These are phyloP conservation scores for Beroe ovata DNA, from an alignment of 37 sponge, comb jelly and placozoan species.

Conservation along the genomic window DNA sequence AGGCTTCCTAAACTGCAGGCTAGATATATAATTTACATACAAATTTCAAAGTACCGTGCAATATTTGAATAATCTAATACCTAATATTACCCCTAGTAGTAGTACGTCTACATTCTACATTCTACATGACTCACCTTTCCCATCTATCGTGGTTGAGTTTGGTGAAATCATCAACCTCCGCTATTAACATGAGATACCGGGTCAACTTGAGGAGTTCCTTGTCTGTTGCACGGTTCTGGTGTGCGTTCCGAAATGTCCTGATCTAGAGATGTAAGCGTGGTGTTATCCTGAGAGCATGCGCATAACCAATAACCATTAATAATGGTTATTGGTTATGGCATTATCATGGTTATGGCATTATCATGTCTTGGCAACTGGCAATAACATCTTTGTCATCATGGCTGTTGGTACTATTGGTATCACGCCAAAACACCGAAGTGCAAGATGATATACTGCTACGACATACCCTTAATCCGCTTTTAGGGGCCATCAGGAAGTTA, in stretches of 20 bases:
- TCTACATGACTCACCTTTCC: slow-evolving; percentile 69
- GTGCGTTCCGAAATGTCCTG: slow-evolving; percentile 62
- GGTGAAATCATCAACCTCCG: slow-evolving; percentile 53
- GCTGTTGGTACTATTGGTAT: too few species aligned
- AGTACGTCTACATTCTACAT: too few species aligned
- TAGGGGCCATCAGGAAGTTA: slow-evolving; percentile 69
- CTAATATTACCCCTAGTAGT: too few species aligned
- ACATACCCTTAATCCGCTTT: slow-evolving; percentile 68
- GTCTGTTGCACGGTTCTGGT: slow-evolving; percentile 68
- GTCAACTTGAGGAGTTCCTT: slow-evolving; percentile 68
- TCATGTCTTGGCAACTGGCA: too few species aligned
- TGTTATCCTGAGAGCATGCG: not conserved
- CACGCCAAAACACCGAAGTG: too few species aligned
- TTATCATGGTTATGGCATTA: not conserved
- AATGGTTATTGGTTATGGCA: not conserved
- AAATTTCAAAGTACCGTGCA: too few species aligned
- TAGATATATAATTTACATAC: too few species aligned
- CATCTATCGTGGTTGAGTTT: slow-evolving; percentile 64
- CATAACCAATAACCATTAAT: not conserved
- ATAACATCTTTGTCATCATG: too few species aligned
- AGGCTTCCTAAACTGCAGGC: too few species aligned
- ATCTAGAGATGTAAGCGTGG: too few species aligned
- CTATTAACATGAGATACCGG: slow-evolving; percentile 61
- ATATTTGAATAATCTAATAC: too few species aligned
- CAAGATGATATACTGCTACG: too few species aligned